Base-by-base conservation (phyloP, 2,888 invertebrate genomes). In the Aporophyla lueneburgensis region DNA sequence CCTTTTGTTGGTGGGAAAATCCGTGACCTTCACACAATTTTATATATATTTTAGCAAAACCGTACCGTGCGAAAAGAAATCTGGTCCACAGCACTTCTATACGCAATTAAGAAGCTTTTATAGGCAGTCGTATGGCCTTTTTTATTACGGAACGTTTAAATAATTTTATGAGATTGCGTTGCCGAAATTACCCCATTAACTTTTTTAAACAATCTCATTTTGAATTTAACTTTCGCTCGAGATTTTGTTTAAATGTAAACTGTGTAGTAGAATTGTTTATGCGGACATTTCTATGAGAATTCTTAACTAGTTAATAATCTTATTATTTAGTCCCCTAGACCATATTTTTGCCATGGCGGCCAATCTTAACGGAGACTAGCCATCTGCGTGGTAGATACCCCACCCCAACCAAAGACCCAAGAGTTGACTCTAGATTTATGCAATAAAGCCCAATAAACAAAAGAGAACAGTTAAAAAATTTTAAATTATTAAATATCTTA, bases 151-250 rank as follows among this genome's bases (percentile, higher is more conserved):
- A 92, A 91, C 94, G 94, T 94, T 95, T 94, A 95, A 95, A 95
- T 95, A 95, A 95, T 95, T 95, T 95, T 95, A 95, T 93, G 94
- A 93, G 95, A 95, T 94, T 94, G 93, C 94, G 91, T 93, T 90
- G 87, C 92, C 92, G 91, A 93, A 95, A 94, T 93, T 93, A 93
- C 93, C 93, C 93, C 91, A 94, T 94, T 94, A 93, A 90, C 92
- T 93, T 94, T 94, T 93, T 93, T 92, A 92, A 93, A 92, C 91
- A 93, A 91, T 92, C 91, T 86, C 87, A 89, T 89, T 93, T 93
- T 90, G 89, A 89, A 90, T 92, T 91, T 91, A 85, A 88, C 88
- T 89, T 88, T 80, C 72, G 83, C 54, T 77, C 86, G 88, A 86
- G 89, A 88, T 89, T 91, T 88, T 87, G 82, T 86, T 76, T 81